Conservation (phyloP, 2,888 invertebrate genomes). For the Macrosiphum euphorbiae region DNA sequence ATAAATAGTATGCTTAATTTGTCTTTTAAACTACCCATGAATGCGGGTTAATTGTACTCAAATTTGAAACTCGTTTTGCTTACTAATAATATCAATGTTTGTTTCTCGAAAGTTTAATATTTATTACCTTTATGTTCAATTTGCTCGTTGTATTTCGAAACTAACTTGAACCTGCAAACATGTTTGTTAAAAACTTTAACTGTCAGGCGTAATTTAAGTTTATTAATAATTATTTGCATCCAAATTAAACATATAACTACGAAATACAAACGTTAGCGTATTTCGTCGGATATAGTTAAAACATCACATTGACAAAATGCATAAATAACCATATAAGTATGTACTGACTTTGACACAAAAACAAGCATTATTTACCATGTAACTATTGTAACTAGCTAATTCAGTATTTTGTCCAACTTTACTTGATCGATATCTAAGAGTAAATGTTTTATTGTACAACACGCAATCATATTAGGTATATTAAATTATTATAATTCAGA, state of each 20-base stretch:
- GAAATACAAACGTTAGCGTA: background rate
- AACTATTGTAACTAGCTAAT: background rate
- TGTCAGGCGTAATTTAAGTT: constrained; percentile 26
- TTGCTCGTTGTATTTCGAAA: constrained; percentile 13
- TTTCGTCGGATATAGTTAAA: background rate
- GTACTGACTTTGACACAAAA: background rate
- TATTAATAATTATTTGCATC: constrained; percentile 14
- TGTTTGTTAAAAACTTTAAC: constrained; percentile 9
- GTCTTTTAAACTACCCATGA: background rate
- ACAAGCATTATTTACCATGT: background rate
- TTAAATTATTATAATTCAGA: background rate
- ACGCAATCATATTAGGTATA: too few species aligned
- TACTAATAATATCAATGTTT: constrained; percentile 22
- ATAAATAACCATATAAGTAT: background rate
- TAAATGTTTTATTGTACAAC: background rate
- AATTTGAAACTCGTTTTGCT: constrained; percentile 1
- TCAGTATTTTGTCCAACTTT: background rate
- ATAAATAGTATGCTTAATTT: constrained; percentile 7
- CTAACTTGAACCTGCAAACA: background rate
- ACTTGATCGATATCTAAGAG: background rate
- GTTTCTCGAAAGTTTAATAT: constrained; percentile 26
- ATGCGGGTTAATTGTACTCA: background rate
- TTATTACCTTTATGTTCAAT: background rate
- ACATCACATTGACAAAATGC: background rate
- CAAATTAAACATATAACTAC: constrained; percentile 3